Conservation (phyloP, 2,888 invertebrate species). For the Amblyjoppa proteus region DNA sequence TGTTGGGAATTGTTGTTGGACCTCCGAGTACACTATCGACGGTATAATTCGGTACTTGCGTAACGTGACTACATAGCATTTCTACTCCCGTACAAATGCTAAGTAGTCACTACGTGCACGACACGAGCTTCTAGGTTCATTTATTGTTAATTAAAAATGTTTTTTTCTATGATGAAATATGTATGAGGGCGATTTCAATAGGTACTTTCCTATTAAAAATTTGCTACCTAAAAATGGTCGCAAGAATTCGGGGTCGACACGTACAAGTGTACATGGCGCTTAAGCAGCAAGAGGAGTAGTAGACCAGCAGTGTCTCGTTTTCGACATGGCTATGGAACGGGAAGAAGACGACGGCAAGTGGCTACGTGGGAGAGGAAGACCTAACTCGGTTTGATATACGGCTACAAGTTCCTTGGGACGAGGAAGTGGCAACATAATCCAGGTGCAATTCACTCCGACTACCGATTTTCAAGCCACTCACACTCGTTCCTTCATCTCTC, state of each 20-base stretch:
- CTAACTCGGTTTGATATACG: conserved; percentile 79
- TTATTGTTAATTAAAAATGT: neutral
- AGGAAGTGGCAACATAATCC: conserved; percentile 78
- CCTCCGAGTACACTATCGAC: neutral
- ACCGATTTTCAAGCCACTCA: conserved; percentile 55
- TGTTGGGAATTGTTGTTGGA: neutral
- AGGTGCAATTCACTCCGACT: conserved; percentile 73
- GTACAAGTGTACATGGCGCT: conserved; percentile 69
- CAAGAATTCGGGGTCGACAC: neutral
- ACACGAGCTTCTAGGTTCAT: neutral
- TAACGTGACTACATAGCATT: neutral
- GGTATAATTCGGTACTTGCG: neutral
- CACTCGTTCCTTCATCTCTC: conserved; percentile 43
- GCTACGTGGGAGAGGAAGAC: conserved; percentile 72
- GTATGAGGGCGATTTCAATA: too few species aligned
- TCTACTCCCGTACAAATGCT: neutral
- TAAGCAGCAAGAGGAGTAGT: conserved; percentile 20
- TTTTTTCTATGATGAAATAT: too few species aligned
- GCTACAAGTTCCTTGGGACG: conserved; percentile 75
- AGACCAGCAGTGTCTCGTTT: conserved; percentile 29
- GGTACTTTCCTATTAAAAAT: neutral
- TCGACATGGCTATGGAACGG: conserved; percentile 67
- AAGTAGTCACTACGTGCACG: neutral
- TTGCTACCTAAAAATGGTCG: neutral
- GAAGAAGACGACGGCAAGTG: conserved; percentile 68